phyloP scores from a whole-genome alignment of 1,140 invertebrate genomes.

The Whitmania pigra region DNA sequence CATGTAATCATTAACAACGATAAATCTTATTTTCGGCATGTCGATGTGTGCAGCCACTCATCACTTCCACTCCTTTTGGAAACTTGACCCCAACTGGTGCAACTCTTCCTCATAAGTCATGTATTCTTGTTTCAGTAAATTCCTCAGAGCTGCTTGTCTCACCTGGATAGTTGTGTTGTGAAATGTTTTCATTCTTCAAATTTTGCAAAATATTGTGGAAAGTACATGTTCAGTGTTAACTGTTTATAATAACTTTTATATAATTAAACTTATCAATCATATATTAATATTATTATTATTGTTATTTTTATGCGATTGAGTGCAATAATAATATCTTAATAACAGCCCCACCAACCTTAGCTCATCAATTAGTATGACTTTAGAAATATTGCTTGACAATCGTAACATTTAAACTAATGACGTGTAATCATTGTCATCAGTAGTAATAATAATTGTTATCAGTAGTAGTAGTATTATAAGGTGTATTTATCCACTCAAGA shows the following conservation, averaged over 20 bases:
- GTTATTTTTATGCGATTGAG: not conserved
- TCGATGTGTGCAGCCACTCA: too few relatives aligned
- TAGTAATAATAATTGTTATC: too few relatives aligned
- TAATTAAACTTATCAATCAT: not conserved
- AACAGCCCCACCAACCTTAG: not conserved
- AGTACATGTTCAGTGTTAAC: not conserved
- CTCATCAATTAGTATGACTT: not conserved
- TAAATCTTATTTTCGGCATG: too few relatives aligned
- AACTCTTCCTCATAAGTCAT: not conserved
- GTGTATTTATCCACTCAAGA: too few relatives aligned
- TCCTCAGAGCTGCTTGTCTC: conserved; percentile 11
- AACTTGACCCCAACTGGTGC: not conserved
- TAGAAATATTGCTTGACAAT: not conserved
- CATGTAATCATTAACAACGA: not conserved
- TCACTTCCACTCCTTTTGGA: not conserved
- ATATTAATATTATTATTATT: not conserved
- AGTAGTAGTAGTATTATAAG: too few relatives aligned
- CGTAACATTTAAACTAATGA: not conserved
- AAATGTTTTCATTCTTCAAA: not conserved
- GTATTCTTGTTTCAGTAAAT: conserved; percentile 2
- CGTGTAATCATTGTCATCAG: not conserved
- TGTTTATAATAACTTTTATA: not conserved
- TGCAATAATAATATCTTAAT: too few relatives aligned
- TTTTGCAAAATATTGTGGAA: not conserved
- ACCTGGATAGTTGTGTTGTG: not conserved